Percentiles rank a stretch among this genome's conserved stretches.
These are phyloP conservation scores for Axis porcinus DNA, from an alignment of 2,113 vertebrate species.

Conservation along the genomic window DNA sequence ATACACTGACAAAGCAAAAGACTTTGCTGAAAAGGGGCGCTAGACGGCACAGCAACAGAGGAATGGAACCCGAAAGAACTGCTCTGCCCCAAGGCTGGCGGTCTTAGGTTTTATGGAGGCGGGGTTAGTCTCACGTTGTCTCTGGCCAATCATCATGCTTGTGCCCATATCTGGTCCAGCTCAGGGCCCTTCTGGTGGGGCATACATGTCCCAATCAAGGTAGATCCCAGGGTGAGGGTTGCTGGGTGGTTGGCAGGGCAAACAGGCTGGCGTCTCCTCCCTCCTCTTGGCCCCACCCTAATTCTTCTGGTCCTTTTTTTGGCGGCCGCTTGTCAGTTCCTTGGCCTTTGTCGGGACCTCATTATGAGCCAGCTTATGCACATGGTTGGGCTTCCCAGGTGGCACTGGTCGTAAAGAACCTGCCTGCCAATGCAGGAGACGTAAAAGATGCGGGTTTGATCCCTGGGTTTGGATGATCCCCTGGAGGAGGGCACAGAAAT, in stretches of 20 bases:
- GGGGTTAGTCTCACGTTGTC: not conserved
- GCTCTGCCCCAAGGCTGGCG: not conserved
- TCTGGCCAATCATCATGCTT: fast-evolving
- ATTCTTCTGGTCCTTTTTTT: not conserved
- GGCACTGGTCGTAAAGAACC: not conserved
- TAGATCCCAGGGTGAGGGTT: not conserved
- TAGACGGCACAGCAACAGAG: not conserved
- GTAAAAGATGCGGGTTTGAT: not conserved
- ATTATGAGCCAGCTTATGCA: not conserved
- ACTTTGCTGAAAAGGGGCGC: not conserved
- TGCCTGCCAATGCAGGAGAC: not conserved
- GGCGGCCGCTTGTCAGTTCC: not conserved
- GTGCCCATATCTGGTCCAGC: not conserved
- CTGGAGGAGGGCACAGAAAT: not conserved
- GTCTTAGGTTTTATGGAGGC: not conserved
- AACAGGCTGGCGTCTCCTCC: not conserved
- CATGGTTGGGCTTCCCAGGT: not conserved
- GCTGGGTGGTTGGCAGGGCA: not conserved
- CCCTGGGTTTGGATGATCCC: not conserved
- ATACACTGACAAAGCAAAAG: not conserved
- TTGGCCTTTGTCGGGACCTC: not conserved
- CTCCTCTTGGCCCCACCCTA: not conserved
- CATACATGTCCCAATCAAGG: not conserved
- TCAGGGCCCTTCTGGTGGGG: not conserved
- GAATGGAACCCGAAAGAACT: too few species aligned